Base-by-base conservation (phyloP, 2,888 invertebrate species). In the Aphidius colemani region DNA sequence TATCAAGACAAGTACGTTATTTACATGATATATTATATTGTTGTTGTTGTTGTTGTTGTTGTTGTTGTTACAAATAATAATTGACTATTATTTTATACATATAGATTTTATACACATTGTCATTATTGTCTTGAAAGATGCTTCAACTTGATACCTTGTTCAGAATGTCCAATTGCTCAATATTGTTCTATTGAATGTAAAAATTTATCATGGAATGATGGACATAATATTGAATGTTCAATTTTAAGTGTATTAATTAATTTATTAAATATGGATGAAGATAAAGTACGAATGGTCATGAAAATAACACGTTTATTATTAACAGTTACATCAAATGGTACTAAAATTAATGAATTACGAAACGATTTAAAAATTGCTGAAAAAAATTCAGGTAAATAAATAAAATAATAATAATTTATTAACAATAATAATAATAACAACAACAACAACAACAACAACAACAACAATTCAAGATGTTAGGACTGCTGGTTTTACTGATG, bases 71-170 rank as follows among this genome's bases (percentile, higher is more conserved):
- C 13, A 2, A 1, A 18, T 18, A 18, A n/a, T n/a, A n/a, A n/a
- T n/a, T n/a, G n/a, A n/a, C n/a, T 18, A 18, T 18, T 18, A 2
- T 41, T 30, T 43, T 64, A 13, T 46, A 7, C 48, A 9, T 51
- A n/a, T 65, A 82, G 82, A 66, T 78, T 74, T 66, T 81, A 81
- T 63, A 82, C 82, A 7, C 82, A 82, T 66, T 82, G 82, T 67
- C 78, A 81, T 66, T 72, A 80, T 58, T 82, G 82, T 62, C 67
- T 82, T 57, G 69, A 75, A 11, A 73, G 74, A 66, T 76, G 78
- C 61, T 78, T 75, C 63, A 80, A 80, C 66, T 67, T 81, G 63
- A 80, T 78, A 61, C 77, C 82, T 4, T 82, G 82, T 53, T 64
- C 73, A 7, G 40, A 76, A 7, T 82, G 82, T 66, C 82, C 82